Conservation (phyloP, 2,113 vertebrate species). For the Otolemur garnettii region DNA sequence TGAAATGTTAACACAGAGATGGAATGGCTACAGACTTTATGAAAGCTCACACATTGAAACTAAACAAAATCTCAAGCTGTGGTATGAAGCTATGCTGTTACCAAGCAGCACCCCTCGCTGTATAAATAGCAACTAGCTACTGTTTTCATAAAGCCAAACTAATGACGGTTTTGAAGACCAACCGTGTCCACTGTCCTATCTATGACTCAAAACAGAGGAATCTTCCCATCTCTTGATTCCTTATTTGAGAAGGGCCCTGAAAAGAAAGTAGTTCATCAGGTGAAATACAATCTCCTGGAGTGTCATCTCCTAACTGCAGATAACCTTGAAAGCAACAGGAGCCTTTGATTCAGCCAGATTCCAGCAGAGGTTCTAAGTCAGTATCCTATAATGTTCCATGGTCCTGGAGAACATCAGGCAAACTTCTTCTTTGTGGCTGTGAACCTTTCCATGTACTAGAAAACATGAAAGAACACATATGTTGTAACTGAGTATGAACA, state of each 20-base stretch:
- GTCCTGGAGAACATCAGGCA: slow-evolving; percentile 87
- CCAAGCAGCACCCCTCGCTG: slow-evolving; percentile 46
- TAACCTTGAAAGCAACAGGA: slow-evolving; percentile 46
- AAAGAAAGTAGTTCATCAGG: slow-evolving; percentile 58
- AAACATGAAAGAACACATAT: slow-evolving; percentile 65
- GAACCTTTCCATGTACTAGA: slow-evolving; percentile 98
- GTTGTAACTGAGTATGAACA: slow-evolving; percentile 1
- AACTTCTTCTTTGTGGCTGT: slow-evolving; percentile 99
- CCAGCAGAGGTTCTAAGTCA: slow-evolving; percentile 48
- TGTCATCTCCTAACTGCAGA: slow-evolving; percentile 58
- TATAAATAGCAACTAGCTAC: slow-evolving; percentile 65
- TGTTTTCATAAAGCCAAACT: slow-evolving; percentile 61
- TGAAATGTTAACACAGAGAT: slow-evolving; percentile 68
- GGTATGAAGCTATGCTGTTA: slow-evolving; percentile 56
- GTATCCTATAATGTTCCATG: slow-evolving; percentile 35
- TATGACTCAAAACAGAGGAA: slow-evolving; percentile 49
- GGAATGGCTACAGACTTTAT: slow-evolving; percentile 68
- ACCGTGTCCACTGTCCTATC: slow-evolving; percentile 31
- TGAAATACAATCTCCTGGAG: slow-evolving; percentile 62
- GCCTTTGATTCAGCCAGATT: slow-evolving; percentile 54
- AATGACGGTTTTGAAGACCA: slow-evolving; percentile 63
- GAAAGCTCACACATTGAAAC: slow-evolving; percentile 52
- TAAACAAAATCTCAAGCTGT: slow-evolving; percentile 62
- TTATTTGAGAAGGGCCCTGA: slow-evolving; percentile 61
- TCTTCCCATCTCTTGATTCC: slow-evolving; percentile 40